These are phyloP conservation scores for Sphaeridia pumilis DNA, from an alignment of 2,888 invertebrate genomes.

Conservation along the genomic window DNA sequence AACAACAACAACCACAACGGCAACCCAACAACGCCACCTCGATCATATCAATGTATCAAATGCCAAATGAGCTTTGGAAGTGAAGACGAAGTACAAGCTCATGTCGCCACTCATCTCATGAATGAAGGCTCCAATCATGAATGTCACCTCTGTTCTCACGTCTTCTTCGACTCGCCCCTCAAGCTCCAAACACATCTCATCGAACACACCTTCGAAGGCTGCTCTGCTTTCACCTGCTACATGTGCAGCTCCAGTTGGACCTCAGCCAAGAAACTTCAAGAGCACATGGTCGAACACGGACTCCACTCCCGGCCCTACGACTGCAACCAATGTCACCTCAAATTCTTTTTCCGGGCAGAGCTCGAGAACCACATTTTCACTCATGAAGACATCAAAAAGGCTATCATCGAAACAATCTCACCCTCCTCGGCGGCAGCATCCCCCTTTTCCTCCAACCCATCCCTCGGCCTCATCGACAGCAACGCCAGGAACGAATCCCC, in stretches of 20 bases:
- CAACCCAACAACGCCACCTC: background rate
- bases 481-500: background rate
- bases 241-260: constrained; percentile 79
- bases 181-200: constrained; percentile 79
- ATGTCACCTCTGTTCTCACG: constrained; percentile 67
- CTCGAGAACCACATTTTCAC: constrained; percentile 63
- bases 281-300: constrained; percentile 73
- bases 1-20: constrained; percentile 16
- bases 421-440: background rate
- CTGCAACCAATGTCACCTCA: constrained; percentile 67
- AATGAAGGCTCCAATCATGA: constrained; percentile 50
- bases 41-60: constrained; percentile 52
- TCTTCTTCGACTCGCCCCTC: constrained; percentile 59
- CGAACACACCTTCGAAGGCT: constrained; percentile 83
- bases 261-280: constrained; percentile 65
- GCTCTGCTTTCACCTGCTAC: constrained; percentile 70
- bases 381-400: constrained; percentile 36
- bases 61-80: constrained; percentile 53
- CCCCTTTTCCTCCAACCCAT: background rate
- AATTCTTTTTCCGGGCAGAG: constrained; percentile 84
- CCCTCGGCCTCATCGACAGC: background rate
- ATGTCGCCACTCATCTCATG: constrained; percentile 46
- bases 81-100: constrained; percentile 52
- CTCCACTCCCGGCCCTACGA: constrained; percentile 69
- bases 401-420: constrained; percentile 18